These are phyloP conservation scores for Gorsachius magnificus DNA, from an alignment of 2,797 vertebrate genomes.

Conservation along the genomic window DNA sequence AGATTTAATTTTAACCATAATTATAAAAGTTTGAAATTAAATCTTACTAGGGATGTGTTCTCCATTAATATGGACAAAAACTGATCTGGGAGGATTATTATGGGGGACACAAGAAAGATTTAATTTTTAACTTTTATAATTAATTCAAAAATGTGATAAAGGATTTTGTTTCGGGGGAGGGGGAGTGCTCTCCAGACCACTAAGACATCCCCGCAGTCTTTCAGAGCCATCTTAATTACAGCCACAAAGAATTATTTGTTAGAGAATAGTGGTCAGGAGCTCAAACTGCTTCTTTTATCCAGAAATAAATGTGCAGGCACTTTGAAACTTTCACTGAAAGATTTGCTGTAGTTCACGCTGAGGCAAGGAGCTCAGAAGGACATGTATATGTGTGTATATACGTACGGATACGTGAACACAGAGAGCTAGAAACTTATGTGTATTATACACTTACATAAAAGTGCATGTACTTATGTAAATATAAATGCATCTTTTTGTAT, in stretches of 20 bases:
- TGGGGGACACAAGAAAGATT: conserved; percentile 79
- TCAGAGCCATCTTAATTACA: conserved; percentile 56
- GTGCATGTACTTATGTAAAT: not conserved
- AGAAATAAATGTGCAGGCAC: conserved; percentile 20
- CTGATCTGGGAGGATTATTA: conserved; percentile 81
- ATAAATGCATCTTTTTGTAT: rapidly evolving
- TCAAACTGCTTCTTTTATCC: conserved; percentile 31
- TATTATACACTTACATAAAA: not conserved
- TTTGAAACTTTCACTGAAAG: not conserved
- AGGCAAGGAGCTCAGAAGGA: not conserved
- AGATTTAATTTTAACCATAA: conserved; percentile 85
- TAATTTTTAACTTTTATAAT: conserved; percentile 82
- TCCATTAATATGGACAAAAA: conserved; percentile 81
- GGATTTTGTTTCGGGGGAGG: conserved; percentile 75
- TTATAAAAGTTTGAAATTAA: conserved; percentile 84
- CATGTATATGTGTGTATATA: rapidly evolving
- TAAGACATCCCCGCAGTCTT: conserved; percentile 50
- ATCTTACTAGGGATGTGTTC: conserved; percentile 77
- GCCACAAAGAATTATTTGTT: conserved; percentile 59
- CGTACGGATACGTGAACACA: not conserved
- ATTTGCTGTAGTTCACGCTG: not conserved
- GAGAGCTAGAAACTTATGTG: not conserved
- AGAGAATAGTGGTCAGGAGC: conserved; percentile 50
- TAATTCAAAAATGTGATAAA: conserved; percentile 81
- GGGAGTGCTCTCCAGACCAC: conserved; percentile 58